These are phyloP conservation scores for Limonius californicus DNA, from an alignment of 1,140 invertebrate genomes.

Conservation along the genomic window DNA sequence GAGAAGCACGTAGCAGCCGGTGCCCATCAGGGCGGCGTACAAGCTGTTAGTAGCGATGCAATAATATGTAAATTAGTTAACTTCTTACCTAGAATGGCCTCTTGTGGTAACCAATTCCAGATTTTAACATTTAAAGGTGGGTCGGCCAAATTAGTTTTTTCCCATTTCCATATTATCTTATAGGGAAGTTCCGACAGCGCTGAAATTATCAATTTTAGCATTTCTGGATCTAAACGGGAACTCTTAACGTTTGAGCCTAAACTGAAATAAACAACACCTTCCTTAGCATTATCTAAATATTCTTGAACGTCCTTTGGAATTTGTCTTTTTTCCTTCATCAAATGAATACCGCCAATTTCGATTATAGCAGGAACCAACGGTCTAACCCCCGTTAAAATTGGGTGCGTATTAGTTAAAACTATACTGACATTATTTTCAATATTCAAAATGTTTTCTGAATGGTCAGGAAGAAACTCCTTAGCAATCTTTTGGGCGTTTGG, in stretches of 20 bases:
- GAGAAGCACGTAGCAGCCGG: too few relatives aligned
- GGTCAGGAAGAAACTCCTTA: conserved; percentile 11
- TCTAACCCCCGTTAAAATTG: conserved; percentile 49
- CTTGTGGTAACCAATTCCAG: conserved; percentile 53
- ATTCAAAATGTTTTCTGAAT: conserved; percentile 32
- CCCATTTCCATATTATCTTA: conserved; percentile 52
- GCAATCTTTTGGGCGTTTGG: not conserved
- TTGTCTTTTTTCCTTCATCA: conserved; percentile 46
- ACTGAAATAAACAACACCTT: conserved; percentile 53
- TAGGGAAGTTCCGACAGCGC: conserved; percentile 50
- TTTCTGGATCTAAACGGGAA: conserved; percentile 42
- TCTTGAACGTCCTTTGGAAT: conserved; percentile 48
- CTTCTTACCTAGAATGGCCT: conserved; percentile 22
- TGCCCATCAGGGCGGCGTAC: too few relatives aligned
- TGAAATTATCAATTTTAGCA: conserved; percentile 44
- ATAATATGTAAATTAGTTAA: too few relatives aligned
- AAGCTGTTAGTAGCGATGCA: too few relatives aligned
- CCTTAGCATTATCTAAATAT: conserved; percentile 40
- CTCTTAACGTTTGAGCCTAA: conserved; percentile 51
- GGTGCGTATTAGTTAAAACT: conserved; percentile 57
- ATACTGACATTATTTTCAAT: conserved; percentile 44
- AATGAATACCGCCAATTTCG: conserved; percentile 57
- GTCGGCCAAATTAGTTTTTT: conserved; percentile 46
- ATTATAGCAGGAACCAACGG: conserved; percentile 50
- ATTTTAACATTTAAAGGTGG: conserved; percentile 50